These are phyloP conservation scores for Oostethus manadensis DNA, from an alignment of 2,113 vertebrate species.

Conservation along the genomic window DNA sequence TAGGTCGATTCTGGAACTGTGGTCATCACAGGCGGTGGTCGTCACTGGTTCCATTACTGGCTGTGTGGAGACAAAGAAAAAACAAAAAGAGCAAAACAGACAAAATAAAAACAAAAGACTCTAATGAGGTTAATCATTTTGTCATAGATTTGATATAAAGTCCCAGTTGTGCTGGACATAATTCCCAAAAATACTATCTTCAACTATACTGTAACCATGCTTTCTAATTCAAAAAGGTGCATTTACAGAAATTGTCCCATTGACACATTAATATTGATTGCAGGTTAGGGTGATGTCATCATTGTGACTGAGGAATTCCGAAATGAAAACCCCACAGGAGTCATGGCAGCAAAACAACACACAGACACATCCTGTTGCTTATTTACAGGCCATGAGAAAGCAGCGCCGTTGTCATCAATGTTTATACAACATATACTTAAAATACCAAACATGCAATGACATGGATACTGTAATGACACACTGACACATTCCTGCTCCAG, in stretches of 20 bases:
- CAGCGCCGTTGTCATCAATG: constrained; percentile 46
- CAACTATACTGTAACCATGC: too few species aligned
- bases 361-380: constrained; percentile 39
- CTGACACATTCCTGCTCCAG: constrained; percentile 48
- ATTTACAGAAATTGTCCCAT: constrained; percentile 5
- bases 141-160: too few species aligned
- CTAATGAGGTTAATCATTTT: too few species aligned
- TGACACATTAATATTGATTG: constrained; percentile 52
- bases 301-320: constrained; percentile 26
- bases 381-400: constrained; percentile 57
- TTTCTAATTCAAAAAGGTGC: too few species aligned
- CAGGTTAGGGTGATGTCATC: constrained; percentile 47
- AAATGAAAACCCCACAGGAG: constrained; percentile 42
- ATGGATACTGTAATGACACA: constrained; percentile 60
- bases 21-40: too few species aligned
- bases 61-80: too few species aligned
- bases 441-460: constrained; percentile 59
- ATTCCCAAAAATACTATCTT: too few species aligned
- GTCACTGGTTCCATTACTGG: too few species aligned
- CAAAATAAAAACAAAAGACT: too few species aligned
- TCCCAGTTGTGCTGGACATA: too few species aligned
- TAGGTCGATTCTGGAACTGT: too few species aligned
- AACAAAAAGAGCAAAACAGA: too few species aligned
- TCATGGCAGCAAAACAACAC: constrained; percentile 49
- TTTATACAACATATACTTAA: constrained; percentile 58